phyloP scores from a whole-genome alignment of 2,888 invertebrate species.

The Cheilosia pagana region DNA sequence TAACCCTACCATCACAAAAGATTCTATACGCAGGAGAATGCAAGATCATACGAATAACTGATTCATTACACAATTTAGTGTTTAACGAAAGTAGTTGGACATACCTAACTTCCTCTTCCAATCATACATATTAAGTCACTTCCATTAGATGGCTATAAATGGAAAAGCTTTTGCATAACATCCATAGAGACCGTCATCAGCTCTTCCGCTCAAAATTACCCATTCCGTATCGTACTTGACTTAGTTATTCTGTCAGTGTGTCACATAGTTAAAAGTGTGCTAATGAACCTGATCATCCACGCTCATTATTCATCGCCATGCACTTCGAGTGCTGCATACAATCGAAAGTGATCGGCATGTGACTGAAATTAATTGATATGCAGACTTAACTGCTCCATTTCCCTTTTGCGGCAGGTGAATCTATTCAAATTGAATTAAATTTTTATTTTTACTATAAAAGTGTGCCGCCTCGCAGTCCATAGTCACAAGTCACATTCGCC shows the following conservation, averaged over 20 bases:
- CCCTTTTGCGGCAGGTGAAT: conserved; percentile 21
- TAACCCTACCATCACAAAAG: too few species aligned
- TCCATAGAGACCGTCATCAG: conserved; percentile 6
- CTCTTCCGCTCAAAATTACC: conserved; percentile 6
- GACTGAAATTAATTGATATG: conserved; percentile 63
- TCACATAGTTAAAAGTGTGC: conserved; percentile 35
- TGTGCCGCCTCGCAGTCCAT: conserved; percentile 13
- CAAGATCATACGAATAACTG: too few species aligned
- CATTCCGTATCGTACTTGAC: conserved; percentile 17
- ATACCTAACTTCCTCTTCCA: not conserved
- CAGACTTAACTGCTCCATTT: conserved; percentile 52
- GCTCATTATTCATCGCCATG: conserved; percentile 64
- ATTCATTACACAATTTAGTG: too few species aligned
- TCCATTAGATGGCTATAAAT: not conserved
- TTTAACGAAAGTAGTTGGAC: too few species aligned
- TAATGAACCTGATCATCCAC: conserved; percentile 50
- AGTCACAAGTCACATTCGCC: conserved; percentile 53
- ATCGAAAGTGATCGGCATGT: conserved; percentile 69
- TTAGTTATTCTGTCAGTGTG: conserved; percentile 52
- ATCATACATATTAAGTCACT: conserved; percentile 28
- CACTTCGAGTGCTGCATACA: conserved; percentile 27
- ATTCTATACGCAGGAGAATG: too few species aligned
- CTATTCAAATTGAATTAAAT: conserved; percentile 20
- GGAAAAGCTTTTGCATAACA: conserved; percentile 50
- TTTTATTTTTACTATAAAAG: conserved; percentile 63